These are phyloP conservation scores for Emydura subglobosa DNA, from an alignment of 2,113 vertebrate species.

Conservation along the genomic window DNA sequence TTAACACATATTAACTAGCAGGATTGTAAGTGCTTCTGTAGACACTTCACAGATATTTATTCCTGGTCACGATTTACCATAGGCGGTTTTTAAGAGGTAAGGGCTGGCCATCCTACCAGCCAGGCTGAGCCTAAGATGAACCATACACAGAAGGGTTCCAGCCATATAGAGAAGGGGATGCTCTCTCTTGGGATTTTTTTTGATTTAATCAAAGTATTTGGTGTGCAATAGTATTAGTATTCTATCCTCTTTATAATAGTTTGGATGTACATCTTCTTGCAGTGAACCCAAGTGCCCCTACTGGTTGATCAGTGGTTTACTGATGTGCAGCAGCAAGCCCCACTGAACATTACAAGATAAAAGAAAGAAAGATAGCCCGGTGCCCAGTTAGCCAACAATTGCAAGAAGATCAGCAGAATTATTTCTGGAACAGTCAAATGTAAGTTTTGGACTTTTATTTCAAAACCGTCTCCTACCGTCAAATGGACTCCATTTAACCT, in stretches of 20 bases:
- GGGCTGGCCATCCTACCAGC: background rate
- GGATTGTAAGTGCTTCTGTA: background rate
- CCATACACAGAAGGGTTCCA: accelerated
- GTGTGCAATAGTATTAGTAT: background rate
- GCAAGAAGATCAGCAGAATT: background rate
- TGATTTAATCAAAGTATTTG: background rate
- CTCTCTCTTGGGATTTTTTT: background rate
- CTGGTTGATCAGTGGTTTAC: background rate
- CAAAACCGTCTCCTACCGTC: background rate
- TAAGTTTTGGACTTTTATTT: background rate
- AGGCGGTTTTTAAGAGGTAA: background rate
- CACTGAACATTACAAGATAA: background rate
- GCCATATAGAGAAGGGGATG: background rate
- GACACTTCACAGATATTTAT: background rate
- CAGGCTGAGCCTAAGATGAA: background rate
- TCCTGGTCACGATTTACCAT: background rate
- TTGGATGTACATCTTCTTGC: background rate
- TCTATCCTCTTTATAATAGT: background rate
- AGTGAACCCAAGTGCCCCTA: background rate
- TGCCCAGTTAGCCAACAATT: background rate
- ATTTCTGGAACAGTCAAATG: background rate
- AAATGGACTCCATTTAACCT: background rate
- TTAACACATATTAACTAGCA: background rate
- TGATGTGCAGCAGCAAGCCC: background rate
- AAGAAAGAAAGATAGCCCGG: background rate